A percentile compares a stretch with the other conserved stretches of the same genome.
phyloP scores from a whole-genome alignment of 2,113 vertebrate species.

The Tauraco erythrolophus region DNA sequence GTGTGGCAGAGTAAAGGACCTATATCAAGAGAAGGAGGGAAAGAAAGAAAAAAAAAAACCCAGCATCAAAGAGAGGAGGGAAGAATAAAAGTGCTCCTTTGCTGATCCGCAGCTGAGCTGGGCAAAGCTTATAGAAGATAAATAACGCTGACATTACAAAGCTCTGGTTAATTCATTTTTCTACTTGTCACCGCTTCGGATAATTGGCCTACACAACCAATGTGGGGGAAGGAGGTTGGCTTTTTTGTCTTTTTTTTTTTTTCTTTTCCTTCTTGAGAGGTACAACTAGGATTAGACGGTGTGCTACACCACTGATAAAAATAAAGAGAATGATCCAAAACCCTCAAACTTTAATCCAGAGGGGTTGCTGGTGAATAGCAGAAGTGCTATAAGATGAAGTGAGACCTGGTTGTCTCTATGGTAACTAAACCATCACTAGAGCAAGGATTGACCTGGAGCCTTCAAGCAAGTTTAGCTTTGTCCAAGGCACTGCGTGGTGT shows the following conservation, averaged over 20 bases:
- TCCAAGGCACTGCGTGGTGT: neutral
- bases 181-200: slow-evolving; percentile 57
- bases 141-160: slow-evolving; percentile 65
- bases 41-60: neutral
- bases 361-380: slow-evolving; percentile 24
- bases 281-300: slow-evolving; percentile 39
- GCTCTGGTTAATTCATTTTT: slow-evolving; percentile 63
- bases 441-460: slow-evolving; percentile 69
- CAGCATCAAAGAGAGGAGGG: slow-evolving; percentile 35
- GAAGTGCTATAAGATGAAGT: slow-evolving; percentile 19
- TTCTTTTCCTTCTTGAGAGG: neutral
- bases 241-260: neutral
- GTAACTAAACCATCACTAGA: slow-evolving; percentile 65
- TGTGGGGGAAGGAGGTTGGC: neutral
- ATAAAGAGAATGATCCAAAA: slow-evolving; percentile 35
- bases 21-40: neutral
- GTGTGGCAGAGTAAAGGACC: neutral
- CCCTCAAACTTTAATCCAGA: slow-evolving; percentile 59
- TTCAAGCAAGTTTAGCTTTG: neutral
- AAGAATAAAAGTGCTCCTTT: slow-evolving; percentile 38
- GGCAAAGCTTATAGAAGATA: slow-evolving; percentile 65
- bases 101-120: slow-evolving; percentile 67
- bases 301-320: slow-evolving; percentile 28
- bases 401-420: slow-evolving; percentile 74
- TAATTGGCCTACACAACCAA: slow-evolving; percentile 73